phyloP scores from a whole-genome alignment of 2,113 vertebrate species.

The Abramis brama region DNA sequence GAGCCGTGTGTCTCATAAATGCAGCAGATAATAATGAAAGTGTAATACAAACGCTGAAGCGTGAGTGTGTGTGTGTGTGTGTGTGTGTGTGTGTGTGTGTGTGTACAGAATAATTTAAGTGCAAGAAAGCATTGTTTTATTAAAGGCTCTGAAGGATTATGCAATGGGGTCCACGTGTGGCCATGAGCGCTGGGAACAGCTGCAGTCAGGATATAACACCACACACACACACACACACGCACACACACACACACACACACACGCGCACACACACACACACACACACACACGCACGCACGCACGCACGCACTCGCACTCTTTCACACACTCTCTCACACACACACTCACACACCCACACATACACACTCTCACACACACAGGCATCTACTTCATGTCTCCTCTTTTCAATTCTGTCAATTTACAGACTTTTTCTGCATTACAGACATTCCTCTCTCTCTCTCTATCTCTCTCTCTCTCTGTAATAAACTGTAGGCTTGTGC shows the following conservation, averaged over 20 bases:
- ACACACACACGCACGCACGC: neutral
- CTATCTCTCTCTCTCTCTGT: neutral
- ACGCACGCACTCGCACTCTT: neutral
- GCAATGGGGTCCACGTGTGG: slow-evolving; percentile 6
- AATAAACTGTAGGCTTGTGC: slow-evolving; percentile 1
- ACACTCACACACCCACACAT: no score
- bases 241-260: neutral
- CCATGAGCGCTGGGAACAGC: slow-evolving; percentile 24
- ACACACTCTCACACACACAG: no score
- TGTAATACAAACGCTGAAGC: neutral
- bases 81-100: slow-evolving; percentile 10
- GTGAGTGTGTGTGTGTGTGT: neutral
- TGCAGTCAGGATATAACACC: slow-evolving; percentile 1
- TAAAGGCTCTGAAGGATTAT: slow-evolving; percentile 33
- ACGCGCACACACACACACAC: slow-evolving; percentile 11
- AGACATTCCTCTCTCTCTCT: neutral
- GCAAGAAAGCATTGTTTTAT: slow-evolving; percentile 13
- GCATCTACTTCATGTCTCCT: neutral
- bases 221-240: neutral
- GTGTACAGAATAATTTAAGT: slow-evolving; percentile 1
- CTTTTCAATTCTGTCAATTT: neutral
- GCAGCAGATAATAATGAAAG: neutral
- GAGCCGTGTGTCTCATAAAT: neutral
- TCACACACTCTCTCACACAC: no score
- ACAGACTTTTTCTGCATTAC: neutral